A percentile compares a stretch with the other conserved stretches of the same genome.
These are phyloP conservation scores for Pteropus alecto DNA, from an alignment of 2,113 vertebrate species.

Conservation along the genomic window DNA sequence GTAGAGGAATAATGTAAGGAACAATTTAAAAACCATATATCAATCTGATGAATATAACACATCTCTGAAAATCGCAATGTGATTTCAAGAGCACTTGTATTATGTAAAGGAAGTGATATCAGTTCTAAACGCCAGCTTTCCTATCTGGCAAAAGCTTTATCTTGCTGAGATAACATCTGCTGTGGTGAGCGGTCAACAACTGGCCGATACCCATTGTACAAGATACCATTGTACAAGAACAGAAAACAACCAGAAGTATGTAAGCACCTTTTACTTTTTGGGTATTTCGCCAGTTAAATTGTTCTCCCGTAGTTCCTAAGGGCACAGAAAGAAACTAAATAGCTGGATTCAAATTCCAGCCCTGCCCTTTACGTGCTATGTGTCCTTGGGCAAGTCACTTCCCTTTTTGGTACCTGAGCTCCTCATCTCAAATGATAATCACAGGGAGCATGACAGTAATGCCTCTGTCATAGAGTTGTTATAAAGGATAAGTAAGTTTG, in stretches of 20 bases:
- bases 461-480: neutral
- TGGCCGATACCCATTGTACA: conserved; percentile 29
- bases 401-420: neutral
- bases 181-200: conserved; percentile 17
- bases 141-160: conserved; percentile 50
- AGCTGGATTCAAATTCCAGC: neutral
- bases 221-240: conserved; percentile 3
- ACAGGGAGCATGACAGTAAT: neutral
- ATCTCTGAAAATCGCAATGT: conserved; percentile 44
- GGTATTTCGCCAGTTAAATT: neutral
- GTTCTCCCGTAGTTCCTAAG: neutral
- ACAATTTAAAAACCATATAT: conserved; percentile 2
- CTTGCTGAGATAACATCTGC: conserved; percentile 51
- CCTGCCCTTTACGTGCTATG: neutral
- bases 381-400: neutral
- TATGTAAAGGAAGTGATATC: conserved; percentile 43
- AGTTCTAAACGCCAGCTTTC: conserved; percentile 20
- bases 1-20: neutral
- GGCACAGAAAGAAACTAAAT: neutral
- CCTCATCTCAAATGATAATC: neutral
- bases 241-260: conserved; percentile 41
- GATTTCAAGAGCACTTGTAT: conserved; percentile 45
- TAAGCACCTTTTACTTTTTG: neutral
- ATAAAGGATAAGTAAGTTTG: neutral
- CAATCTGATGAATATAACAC: conserved; percentile 13